A percentile compares a stretch with the other conserved stretches of the same genome.
Evolutionary conservation across 2,113 vertebrate species (phyloP).

Genomic region (Stomatorhinus ivindoensis): DNA sequence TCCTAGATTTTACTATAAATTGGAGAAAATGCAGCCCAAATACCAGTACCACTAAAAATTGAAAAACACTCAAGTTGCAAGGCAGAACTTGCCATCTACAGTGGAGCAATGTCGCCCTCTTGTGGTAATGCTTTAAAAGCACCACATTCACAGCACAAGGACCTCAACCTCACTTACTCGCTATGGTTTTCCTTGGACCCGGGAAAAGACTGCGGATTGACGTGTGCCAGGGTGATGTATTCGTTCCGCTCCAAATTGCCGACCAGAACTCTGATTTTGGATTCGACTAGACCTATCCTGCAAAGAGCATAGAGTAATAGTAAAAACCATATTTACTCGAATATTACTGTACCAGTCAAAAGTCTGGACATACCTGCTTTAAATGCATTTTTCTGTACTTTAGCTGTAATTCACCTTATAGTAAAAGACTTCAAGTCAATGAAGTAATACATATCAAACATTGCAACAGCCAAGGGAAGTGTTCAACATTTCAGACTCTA

Average conservation of each 20-base stretch:
- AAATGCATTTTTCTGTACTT: neutral
- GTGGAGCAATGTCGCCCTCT: neutral
- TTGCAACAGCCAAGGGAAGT: neutral
- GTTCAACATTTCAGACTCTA: neutral
- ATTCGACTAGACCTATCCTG: slow-evolving; percentile 95
- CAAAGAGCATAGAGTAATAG: neutral
- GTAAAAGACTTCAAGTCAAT: neutral
- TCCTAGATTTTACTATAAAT: neutral
- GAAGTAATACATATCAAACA: neutral
- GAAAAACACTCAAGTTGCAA: neutral
- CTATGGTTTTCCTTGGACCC: slow-evolving; percentile 70
- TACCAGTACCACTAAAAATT: neutral
- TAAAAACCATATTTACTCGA: neutral
- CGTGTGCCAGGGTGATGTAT: slow-evolving; percentile 89
- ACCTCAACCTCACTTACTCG: slow-evolving; percentile 64
- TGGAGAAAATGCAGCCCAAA: neutral
- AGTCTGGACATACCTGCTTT: neutral
- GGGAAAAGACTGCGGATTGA: slow-evolving; percentile 90
- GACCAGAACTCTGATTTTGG: slow-evolving; percentile 94
- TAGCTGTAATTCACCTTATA: neutral
- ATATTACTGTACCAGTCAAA: neutral
- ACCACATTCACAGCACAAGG: neutral
- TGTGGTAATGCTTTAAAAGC: neutral
- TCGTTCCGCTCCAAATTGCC: slow-evolving; percentile 91
- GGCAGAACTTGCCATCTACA: neutral